These are phyloP conservation scores for Alca torda DNA, from an alignment of 2,797 vertebrate species.

Conservation along the genomic window DNA sequence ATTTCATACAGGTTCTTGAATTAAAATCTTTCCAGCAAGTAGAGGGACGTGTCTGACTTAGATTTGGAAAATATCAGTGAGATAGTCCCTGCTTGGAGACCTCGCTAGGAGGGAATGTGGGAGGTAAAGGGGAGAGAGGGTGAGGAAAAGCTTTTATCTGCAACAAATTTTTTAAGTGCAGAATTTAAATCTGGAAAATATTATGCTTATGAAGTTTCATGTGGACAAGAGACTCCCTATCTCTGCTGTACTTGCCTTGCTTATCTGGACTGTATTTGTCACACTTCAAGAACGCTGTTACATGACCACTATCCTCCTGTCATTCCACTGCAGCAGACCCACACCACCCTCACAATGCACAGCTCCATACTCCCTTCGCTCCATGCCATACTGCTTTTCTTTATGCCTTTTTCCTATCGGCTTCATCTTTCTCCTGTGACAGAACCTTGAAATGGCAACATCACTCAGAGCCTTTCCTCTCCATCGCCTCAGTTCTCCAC, in stretches of 20 bases:
- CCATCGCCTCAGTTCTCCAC: background rate
- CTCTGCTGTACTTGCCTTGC: background rate
- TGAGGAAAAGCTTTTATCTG: constrained; percentile 42
- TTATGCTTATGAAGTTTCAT: background rate
- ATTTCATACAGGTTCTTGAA: background rate
- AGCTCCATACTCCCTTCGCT: background rate
- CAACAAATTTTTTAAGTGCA: background rate
- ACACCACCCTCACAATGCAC: accelerated
- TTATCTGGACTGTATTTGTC: background rate
- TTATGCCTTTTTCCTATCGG: background rate
- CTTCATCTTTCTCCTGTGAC: background rate
- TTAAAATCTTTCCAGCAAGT: background rate
- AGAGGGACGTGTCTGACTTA: background rate
- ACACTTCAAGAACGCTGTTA: background rate
- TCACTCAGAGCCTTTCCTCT: background rate
- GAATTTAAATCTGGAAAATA: constrained; percentile 31
- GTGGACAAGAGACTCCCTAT: background rate
- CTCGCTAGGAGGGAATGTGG: background rate
- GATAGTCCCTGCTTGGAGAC: background rate
- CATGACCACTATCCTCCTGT: background rate
- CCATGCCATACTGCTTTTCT: background rate
- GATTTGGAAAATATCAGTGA: background rate
- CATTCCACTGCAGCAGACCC: background rate
- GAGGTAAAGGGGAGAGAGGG: background rate
- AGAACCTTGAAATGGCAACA: background rate